phyloP scores from a whole-genome alignment of 2,888 invertebrate genomes.

The Drosophila mulleri region DNA sequence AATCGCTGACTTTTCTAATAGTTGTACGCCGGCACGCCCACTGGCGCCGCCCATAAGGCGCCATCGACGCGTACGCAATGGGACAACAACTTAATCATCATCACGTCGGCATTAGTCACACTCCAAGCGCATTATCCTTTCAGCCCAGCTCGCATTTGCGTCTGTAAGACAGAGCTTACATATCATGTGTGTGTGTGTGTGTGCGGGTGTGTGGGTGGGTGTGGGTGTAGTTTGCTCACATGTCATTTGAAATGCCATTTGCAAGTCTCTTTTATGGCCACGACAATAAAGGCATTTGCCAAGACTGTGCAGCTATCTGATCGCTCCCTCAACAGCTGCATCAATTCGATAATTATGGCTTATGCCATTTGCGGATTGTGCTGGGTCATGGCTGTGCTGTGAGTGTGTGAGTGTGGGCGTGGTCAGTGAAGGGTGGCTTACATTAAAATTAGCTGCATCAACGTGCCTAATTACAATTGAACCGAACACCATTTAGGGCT shows the following conservation, averaged over 20 bases:
- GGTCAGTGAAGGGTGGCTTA: slow-evolving; percentile 13
- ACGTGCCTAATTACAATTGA: slow-evolving; percentile 43
- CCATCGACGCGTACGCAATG: slow-evolving; percentile 59
- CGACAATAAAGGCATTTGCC: slow-evolving; percentile 65
- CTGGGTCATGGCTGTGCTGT: background rate
- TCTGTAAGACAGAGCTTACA: slow-evolving; percentile 1
- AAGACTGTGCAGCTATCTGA: slow-evolving; percentile 40
- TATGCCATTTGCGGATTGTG: slow-evolving; percentile 58
- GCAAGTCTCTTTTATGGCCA: slow-evolving; percentile 73
- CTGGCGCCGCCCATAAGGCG: slow-evolving; percentile 35
- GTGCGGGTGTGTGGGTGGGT: slow-evolving; percentile 2
- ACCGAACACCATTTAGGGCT: slow-evolving; percentile 45
- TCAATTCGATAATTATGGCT: slow-evolving; percentile 68
- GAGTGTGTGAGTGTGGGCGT: background rate
- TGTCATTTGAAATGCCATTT: slow-evolving; percentile 72
- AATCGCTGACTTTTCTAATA: slow-evolving; percentile 47
- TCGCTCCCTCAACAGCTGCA: slow-evolving; percentile 44
- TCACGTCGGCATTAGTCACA: slow-evolving; percentile 77
- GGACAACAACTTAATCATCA: slow-evolving; percentile 77
- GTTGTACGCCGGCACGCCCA: slow-evolving; percentile 51
- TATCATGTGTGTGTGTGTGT: slow-evolving; percentile 1
- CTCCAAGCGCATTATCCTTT: slow-evolving; percentile 65
- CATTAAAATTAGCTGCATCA: slow-evolving; percentile 56
- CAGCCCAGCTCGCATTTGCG: slow-evolving; percentile 19
- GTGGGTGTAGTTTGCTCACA: slow-evolving; percentile 39